Percentiles rank a stretch among this genome's conserved stretches.
These are phyloP conservation scores for Magallana ariakensis DNA, from an alignment of 1,140 invertebrate genomes.

Conservation along the genomic window DNA sequence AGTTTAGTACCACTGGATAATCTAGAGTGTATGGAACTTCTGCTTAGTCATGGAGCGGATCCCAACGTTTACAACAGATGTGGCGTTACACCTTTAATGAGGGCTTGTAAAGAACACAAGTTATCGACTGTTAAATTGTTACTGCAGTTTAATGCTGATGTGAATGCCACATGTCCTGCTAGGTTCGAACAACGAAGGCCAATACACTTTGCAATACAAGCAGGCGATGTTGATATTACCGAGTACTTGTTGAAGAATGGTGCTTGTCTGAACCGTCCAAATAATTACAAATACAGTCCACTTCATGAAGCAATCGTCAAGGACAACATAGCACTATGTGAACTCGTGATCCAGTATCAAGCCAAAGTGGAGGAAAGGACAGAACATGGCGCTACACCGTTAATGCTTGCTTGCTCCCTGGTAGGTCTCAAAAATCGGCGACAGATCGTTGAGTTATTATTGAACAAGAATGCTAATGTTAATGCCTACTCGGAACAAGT, in stretches of 20 bases:
- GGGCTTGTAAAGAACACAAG: conserved; percentile 73
- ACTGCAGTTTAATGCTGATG: conserved; percentile 90
- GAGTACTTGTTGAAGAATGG: conserved; percentile 89
- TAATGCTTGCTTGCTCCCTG: conserved; percentile 92
- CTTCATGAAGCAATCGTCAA: conserved; percentile 89
- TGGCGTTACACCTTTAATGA: conserved; percentile 92
- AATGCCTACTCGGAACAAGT: conserved; percentile 83
- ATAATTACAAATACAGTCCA: conserved; percentile 88
- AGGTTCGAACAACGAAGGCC: conserved; percentile 83
- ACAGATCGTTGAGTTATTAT: conserved; percentile 85
- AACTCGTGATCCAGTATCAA: conserved; percentile 82
- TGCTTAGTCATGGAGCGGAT: conserved; percentile 91
- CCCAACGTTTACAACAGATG: conserved; percentile 88
- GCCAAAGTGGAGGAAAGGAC: conserved; percentile 84
- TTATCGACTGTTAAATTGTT: conserved; percentile 85
- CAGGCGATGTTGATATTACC: conserved; percentile 87
- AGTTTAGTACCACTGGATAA: conserved; percentile 88
- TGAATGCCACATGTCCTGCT: conserved; percentile 80
- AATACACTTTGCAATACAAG: conserved; percentile 92
- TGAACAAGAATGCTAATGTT: conserved; percentile 79
- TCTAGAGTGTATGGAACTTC: conserved; percentile 88
- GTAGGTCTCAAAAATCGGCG: conserved; percentile 85
- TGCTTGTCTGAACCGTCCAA: conserved; percentile 84
- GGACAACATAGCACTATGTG: conserved; percentile 82
- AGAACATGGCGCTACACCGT: conserved; percentile 86